phyloP scores from a whole-genome alignment of 2,113 vertebrate species.

The Oncorhynchus keta region DNA sequence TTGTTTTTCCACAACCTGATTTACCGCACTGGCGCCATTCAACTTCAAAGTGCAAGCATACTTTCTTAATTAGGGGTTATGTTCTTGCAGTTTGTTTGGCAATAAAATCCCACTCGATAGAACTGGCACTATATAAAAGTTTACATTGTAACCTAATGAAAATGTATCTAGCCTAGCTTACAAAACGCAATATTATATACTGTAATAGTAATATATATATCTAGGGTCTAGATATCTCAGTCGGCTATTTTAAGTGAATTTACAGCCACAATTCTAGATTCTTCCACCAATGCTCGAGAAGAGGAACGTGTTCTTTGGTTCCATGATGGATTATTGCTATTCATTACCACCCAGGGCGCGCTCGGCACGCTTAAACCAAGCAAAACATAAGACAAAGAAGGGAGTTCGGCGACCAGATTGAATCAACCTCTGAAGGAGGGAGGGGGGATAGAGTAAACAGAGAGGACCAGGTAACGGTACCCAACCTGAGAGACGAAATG shows the following conservation, averaged over 20 bases:
- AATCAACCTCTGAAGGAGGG: not conserved
- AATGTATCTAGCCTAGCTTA: constrained; percentile 3
- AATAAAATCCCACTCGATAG: too few relatives aligned
- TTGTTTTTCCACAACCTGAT: not conserved
- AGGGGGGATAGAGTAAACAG: not conserved
- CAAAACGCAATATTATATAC: too few relatives aligned
- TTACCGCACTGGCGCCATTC: not conserved
- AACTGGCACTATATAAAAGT: constrained; percentile 8
- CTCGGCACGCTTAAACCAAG: not conserved
- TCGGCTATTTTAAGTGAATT: not conserved
- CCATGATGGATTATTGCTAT: not conserved
- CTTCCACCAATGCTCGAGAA: not conserved
- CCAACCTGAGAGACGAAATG: not conserved
- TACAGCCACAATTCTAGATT: not conserved
- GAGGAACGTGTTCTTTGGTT: not conserved
- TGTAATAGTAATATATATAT: too few relatives aligned
- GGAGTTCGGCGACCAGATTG: not conserved
- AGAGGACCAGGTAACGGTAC: not conserved
- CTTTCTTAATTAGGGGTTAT: not conserved
- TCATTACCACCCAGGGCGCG: not conserved
- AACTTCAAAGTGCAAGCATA: constrained; percentile 10
- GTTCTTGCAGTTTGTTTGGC: not conserved
- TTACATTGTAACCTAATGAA: constrained; percentile 16
- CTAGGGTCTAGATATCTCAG: too few relatives aligned
- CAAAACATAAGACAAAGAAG: not conserved